phyloP scores from a whole-genome alignment of 2,797 vertebrate genomes.

The Mastacembelus armatus region DNA sequence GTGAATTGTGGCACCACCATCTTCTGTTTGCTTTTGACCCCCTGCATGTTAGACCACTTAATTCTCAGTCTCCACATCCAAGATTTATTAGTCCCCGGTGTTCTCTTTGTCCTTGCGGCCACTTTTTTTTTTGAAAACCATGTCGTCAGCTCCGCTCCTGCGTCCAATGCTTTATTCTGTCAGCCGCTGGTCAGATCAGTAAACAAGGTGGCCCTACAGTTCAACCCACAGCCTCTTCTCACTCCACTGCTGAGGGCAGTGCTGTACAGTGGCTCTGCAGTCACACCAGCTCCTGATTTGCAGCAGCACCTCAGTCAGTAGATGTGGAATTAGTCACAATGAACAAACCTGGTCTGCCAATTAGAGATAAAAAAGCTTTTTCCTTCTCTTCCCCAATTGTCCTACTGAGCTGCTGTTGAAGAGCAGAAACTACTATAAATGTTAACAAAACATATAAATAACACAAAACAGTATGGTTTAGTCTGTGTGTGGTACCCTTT shows the following conservation, averaged over 20 bases:
- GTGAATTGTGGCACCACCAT: not conserved
- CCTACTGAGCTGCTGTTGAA: not conserved
- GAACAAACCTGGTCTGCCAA: slow-evolving; percentile 40
- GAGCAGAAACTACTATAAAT: slow-evolving; percentile 14
- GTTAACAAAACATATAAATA: not conserved
- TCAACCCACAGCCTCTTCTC: slow-evolving; percentile 1
- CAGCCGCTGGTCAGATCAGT: slow-evolving; percentile 8
- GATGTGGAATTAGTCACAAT: slow-evolving; percentile 20
- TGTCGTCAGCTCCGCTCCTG: slow-evolving; percentile 12
- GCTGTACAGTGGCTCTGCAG: slow-evolving; percentile 10
- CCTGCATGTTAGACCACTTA: not conserved
- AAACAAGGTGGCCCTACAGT: slow-evolving; percentile 2
- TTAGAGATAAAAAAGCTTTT: slow-evolving; percentile 25
- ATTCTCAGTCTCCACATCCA: slow-evolving; percentile 5
- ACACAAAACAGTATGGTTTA: not conserved
- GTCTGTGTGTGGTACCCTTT: too few species aligned
- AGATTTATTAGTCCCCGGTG: slow-evolving; percentile 7
- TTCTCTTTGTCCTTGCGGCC: not conserved
- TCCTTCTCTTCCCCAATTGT: not conserved
- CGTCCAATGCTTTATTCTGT: not conserved
- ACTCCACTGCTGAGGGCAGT: not conserved
- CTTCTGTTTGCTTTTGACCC: not conserved
- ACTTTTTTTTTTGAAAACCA: not conserved
- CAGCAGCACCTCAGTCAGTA: slow-evolving; percentile 27
- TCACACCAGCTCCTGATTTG: slow-evolving; percentile 18